Evolutionary conservation across 2,113 vertebrate species (phyloP).

Genomic region (Condylura cristata): DNA sequence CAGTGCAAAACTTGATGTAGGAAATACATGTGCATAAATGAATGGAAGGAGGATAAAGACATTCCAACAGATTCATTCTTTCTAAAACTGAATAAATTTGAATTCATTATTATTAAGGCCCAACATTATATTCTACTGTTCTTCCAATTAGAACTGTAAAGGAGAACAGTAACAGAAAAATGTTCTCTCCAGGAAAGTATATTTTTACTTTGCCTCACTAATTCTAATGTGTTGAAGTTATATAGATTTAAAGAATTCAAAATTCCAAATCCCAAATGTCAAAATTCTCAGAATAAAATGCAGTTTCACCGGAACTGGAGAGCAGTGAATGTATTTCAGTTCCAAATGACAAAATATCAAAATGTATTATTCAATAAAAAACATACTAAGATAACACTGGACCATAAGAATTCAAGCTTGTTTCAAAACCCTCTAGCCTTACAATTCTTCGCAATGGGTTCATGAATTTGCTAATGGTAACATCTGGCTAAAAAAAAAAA

Average conservation of each 20-base stretch:
- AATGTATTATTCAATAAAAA: background rate
- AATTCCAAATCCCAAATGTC: background rate
- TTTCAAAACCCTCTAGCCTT: background rate
- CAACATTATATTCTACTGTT: background rate
- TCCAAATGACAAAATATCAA: background rate
- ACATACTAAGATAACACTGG: background rate
- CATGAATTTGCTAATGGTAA: background rate
- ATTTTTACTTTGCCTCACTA: slow-evolving; percentile 10
- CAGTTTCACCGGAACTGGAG: background rate
- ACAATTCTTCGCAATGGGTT: background rate
- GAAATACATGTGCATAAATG: background rate
- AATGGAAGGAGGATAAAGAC: background rate
- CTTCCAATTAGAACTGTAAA: background rate
- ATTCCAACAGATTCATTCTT: slow-evolving; percentile 13
- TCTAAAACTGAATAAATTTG: background rate
- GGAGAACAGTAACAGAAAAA: background rate
- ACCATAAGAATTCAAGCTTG: background rate
- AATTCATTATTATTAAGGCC: background rate
- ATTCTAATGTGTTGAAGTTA: background rate
- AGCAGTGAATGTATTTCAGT: background rate
- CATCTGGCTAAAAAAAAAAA: background rate
- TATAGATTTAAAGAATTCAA: background rate
- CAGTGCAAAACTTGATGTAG: background rate
- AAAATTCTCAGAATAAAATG: slow-evolving; percentile 2
- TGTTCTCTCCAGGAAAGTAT: background rate